Evolutionary conservation across 2,888 invertebrate species (phyloP).

Genomic region (Himalopsyche tibetana): DNA sequence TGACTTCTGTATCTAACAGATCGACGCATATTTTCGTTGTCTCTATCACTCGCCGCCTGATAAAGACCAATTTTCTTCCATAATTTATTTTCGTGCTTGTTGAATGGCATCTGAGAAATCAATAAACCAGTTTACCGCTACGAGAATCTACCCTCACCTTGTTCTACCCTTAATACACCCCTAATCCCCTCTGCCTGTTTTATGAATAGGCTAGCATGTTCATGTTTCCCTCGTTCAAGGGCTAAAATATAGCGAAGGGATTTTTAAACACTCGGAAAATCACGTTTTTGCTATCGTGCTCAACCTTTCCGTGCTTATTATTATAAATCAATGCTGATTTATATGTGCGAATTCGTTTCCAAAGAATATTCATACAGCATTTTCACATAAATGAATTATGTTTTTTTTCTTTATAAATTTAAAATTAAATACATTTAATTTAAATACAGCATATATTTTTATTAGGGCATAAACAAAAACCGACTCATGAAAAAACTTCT

Average conservation of each 20-base stretch:
- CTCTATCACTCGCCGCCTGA: slow-evolving; percentile 8
- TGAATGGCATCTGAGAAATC: slow-evolving; percentile 46
- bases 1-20: neutral
- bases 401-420: too few species aligned
- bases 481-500: too few species aligned
- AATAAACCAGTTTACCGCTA: slow-evolving; percentile 41
- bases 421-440: too few species aligned
- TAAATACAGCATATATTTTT: too few species aligned
- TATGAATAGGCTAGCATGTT: slow-evolving; percentile 35
- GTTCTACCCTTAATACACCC: slow-evolving; percentile 40
- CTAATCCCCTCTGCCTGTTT: slow-evolving; percentile 37
- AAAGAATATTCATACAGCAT: too few species aligned
- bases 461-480: too few species aligned
- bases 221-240: slow-evolving; percentile 14
- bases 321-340: too few species aligned
- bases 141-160: slow-evolving; percentile 14
- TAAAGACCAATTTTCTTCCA: slow-evolving; percentile 44
- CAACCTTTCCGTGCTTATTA: too few species aligned
- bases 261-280: neutral
- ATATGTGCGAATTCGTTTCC: too few species aligned
- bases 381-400: too few species aligned
- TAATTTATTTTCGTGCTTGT: slow-evolving; percentile 41
- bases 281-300: too few species aligned
- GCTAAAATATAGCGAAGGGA: neutral
- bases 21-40: slow-evolving; percentile 9